phyloP scores from a whole-genome alignment of 2,797 vertebrate genomes.

The Eulemur coronatus region DNA sequence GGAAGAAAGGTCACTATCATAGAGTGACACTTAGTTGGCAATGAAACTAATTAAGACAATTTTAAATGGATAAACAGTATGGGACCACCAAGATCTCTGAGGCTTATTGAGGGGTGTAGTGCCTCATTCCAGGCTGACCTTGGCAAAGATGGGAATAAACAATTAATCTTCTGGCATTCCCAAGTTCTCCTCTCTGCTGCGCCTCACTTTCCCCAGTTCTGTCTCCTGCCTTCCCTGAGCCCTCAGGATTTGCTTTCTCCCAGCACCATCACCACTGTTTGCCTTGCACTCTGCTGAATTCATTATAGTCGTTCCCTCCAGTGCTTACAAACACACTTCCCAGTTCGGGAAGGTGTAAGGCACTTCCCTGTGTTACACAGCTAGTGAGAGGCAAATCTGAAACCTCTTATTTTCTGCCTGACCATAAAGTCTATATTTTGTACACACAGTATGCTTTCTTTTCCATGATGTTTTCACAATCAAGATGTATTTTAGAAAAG shows the following conservation, averaged over 20 bases:
- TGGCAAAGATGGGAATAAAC: background rate
- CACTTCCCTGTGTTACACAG: background rate
- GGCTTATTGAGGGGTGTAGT: background rate
- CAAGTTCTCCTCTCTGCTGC: background rate
- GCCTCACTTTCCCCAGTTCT: background rate
- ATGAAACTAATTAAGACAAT: background rate
- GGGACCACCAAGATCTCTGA: background rate
- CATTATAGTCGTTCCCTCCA: background rate
- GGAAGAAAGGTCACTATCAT: background rate
- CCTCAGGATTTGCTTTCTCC: background rate
- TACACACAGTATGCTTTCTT: background rate
- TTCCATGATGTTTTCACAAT: background rate
- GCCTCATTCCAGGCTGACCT: background rate
- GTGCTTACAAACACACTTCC: background rate
- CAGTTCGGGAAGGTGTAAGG: background rate
- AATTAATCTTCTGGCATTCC: background rate
- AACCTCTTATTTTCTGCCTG: background rate
- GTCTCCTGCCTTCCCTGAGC: background rate
- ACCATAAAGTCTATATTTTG: background rate
- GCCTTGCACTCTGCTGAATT: background rate
- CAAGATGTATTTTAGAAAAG: background rate
- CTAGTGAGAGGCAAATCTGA: background rate
- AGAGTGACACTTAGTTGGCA: background rate
- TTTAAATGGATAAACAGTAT: constrained; percentile 71
- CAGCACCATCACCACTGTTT: background rate